Conservation (phyloP, 2,113 vertebrate genomes). For the Corythoichthys intestinalis region DNA sequence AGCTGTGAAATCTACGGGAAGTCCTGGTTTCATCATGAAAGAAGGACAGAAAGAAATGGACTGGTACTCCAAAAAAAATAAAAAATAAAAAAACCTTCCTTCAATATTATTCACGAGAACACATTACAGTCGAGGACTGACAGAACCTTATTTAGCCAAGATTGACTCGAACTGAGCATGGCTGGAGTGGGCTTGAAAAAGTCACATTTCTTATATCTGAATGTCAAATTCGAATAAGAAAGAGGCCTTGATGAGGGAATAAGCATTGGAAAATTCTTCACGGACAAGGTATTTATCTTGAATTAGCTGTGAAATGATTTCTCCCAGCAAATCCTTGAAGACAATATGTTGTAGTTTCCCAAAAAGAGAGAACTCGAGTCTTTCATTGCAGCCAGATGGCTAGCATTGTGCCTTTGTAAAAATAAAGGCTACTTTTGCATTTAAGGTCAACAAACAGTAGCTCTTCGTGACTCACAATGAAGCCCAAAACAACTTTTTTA, state of each 20-base stretch:
- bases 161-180: background rate
- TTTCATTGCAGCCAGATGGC: background rate
- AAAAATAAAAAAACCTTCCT: too few relatives aligned
- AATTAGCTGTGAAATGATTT: background rate
- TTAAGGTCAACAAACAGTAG: background rate
- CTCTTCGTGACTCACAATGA: background rate
- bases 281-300: background rate
- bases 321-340: background rate
- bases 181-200: background rate
- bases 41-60: background rate
- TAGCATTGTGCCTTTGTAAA: background rate
- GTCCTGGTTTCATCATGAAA: background rate
- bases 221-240: background rate
- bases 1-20: background rate
- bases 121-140: too few relatives aligned
- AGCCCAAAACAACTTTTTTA: slow-evolving; percentile 11
- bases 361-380: background rate
- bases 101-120: too few relatives aligned
- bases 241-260: background rate
- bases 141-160: too few relatives aligned
- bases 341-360: background rate
- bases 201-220: background rate
- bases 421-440: background rate
- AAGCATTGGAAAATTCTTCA: background rate
- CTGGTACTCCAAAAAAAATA: background rate